These are phyloP conservation scores for Pandion haliaetus DNA, from an alignment of 2,113 vertebrate species.

Conservation along the genomic window DNA sequence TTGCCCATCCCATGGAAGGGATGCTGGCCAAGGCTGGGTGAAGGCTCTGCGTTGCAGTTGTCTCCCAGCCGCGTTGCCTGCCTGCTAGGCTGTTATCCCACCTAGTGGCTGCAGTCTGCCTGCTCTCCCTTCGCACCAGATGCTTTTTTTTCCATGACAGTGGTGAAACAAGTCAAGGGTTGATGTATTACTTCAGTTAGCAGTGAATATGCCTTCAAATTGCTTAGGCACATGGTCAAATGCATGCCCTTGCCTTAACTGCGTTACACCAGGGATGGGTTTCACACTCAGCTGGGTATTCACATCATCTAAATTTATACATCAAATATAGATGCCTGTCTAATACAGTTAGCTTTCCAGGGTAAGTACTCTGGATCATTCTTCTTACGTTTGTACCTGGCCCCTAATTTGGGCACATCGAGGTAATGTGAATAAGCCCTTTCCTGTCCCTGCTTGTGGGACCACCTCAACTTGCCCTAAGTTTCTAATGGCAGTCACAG, in stretches of 20 bases:
- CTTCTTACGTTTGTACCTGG: neutral
- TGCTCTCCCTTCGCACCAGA: neutral
- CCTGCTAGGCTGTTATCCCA: neutral
- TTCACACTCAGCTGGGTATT: neutral
- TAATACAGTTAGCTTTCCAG: neutral
- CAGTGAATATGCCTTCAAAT: neutral
- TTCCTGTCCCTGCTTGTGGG: neutral
- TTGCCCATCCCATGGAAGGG: rapidly evolving
- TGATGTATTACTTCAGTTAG: neutral
- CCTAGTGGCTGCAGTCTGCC: neutral
- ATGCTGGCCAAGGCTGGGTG: neutral
- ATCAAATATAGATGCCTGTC: neutral
- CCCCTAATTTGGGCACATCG: neutral
- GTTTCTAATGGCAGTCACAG: neutral
- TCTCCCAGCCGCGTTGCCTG: neutral
- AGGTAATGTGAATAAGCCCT: neutral
- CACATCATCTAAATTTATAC: neutral
- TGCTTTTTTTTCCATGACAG: neutral
- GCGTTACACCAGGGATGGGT: rapidly evolving
- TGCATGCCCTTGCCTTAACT: rapidly evolving
- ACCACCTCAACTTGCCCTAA: neutral
- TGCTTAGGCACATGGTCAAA: neutral
- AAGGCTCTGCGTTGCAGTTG: neutral
- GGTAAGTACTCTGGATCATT: neutral
- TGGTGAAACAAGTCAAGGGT: neutral